Percentiles rank a stretch among this genome's conserved stretches.
Evolutionary conservation across 2,888 invertebrate genomes (phyloP).

Genomic region (Cyaniris semiargus): DNA sequence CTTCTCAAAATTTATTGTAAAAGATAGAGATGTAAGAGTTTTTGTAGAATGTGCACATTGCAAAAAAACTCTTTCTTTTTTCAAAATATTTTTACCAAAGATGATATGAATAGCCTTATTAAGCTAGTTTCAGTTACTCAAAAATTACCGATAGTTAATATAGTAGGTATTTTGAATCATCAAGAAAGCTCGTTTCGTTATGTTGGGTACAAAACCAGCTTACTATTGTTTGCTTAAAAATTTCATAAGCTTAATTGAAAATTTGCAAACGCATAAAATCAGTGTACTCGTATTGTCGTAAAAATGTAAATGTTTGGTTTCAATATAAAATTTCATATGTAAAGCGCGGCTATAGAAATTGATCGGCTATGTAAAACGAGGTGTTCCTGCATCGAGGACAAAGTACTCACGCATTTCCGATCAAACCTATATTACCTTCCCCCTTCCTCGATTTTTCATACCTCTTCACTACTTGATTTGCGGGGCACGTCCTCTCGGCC

Average conservation of each 20-base stretch:
- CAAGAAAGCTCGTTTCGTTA: background rate
- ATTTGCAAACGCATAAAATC: background rate
- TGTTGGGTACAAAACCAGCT: background rate
- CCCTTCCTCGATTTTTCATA: slow-evolving; percentile 78
- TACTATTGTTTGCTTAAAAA: background rate
- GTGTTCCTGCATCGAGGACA: slow-evolving; percentile 41
- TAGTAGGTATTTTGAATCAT: background rate
- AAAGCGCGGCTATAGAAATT: slow-evolving; percentile 28
- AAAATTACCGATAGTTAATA: too few relatives aligned
- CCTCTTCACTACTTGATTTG: slow-evolving; percentile 78
- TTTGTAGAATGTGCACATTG: too few relatives aligned
- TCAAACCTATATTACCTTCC: slow-evolving; percentile 69
- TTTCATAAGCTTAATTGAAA: background rate
- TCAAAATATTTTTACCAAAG: too few relatives aligned
- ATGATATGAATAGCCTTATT: too few relatives aligned
- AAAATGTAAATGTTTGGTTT: slow-evolving; percentile 20
- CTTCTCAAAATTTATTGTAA: too few relatives aligned
- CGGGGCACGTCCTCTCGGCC: slow-evolving; percentile 63
- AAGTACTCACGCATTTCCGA: slow-evolving; percentile 61
- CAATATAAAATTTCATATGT: slow-evolving; percentile 8
- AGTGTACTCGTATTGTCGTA: background rate
- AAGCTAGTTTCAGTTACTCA: too few relatives aligned
- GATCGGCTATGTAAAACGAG: slow-evolving; percentile 40
- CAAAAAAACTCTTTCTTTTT: too few relatives aligned
- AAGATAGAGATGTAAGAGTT: too few relatives aligned